These are phyloP conservation scores for Heliconius nattereri DNA, from an alignment of 1,140 invertebrate genomes.

Conservation along the genomic window DNA sequence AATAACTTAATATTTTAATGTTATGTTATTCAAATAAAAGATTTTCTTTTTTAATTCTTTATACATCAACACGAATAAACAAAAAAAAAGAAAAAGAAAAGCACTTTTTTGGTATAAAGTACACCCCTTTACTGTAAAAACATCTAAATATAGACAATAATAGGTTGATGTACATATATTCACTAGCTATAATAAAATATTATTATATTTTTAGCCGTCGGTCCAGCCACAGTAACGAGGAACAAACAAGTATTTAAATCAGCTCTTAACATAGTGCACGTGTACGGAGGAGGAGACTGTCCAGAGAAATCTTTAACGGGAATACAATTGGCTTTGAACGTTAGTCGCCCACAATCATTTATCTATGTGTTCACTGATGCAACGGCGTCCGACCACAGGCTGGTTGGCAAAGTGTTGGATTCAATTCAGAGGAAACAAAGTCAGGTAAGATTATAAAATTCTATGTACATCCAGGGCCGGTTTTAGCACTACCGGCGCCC, in stretches of 20 bases:
- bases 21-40: too few species aligned
- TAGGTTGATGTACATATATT: background rate
- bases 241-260: conserved; percentile 83
- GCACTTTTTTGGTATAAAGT: too few species aligned
- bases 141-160: too few species aligned
- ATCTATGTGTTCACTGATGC: conserved; percentile 91
- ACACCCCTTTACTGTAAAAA: too few species aligned
- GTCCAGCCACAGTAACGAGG: conserved; percentile 84
- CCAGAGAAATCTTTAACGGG: conserved; percentile 87
- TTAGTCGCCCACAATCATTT: conserved; percentile 85
- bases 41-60: too few species aligned
- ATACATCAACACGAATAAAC: too few species aligned
- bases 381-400: conserved; percentile 84
- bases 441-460: conserved; percentile 79
- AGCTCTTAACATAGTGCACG: conserved; percentile 82
- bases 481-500: too few species aligned
- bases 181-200: background rate
- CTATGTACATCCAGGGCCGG: too few species aligned
- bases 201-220: conserved; percentile 79
- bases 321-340: conserved; percentile 84
- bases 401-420: conserved; percentile 84
- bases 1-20: too few species aligned
- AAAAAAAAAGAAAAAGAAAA: too few species aligned
- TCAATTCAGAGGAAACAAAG: conserved; percentile 87
- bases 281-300: conserved; percentile 88